phyloP scores from a whole-genome alignment of 2,888 invertebrate genomes.

The Augochlorella aurata region DNA sequence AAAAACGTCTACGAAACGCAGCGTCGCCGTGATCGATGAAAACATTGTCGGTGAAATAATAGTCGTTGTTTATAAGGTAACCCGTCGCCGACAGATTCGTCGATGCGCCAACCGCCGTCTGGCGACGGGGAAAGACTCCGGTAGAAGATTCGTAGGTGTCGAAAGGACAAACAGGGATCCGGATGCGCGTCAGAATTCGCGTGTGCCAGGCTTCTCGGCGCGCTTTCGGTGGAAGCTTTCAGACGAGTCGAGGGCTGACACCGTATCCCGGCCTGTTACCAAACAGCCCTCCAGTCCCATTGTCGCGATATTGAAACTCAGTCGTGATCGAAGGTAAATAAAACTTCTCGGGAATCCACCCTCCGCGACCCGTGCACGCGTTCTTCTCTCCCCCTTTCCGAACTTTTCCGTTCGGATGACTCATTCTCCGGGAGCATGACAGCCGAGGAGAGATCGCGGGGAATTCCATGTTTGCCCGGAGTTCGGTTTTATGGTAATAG shows the following conservation, averaged over 20 bases:
- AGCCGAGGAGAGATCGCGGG: background rate
- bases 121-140: too few species aligned
- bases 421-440: conserved; percentile 12
- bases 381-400: background rate
- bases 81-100: too few species aligned
- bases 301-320: conserved; percentile 36
- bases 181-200: background rate
- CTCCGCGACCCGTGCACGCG: background rate
- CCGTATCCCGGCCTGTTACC: background rate
- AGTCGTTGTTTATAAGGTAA: too few species aligned
- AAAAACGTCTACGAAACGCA: too few species aligned
- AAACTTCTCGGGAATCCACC: conserved; percentile 21
- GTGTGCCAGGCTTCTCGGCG: background rate
- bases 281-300: conserved; percentile 8
- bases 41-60: too few species aligned
- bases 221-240: background rate
- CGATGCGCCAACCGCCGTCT: too few species aligned
- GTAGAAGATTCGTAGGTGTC: too few species aligned
- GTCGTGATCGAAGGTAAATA: conserved; percentile 47
- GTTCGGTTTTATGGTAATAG: background rate
- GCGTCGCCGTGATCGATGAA: too few species aligned
- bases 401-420: conserved; percentile 12
- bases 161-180: too few species aligned
- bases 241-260: conserved; percentile 4
- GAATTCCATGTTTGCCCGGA: background rate